phyloP scores from a whole-genome alignment of 2,888 invertebrate species.

The Prosapia bicincta region DNA sequence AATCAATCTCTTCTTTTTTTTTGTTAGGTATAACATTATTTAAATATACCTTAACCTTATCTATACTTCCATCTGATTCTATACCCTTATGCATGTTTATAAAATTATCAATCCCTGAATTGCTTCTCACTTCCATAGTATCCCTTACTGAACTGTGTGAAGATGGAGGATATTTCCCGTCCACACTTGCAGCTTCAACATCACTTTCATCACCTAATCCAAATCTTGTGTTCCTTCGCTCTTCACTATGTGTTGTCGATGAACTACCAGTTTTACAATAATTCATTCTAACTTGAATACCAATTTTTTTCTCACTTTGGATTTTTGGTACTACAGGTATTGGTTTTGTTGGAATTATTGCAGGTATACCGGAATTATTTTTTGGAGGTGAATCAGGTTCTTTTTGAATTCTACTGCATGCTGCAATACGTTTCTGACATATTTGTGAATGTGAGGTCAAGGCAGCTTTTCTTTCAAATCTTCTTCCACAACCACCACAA shows the following conservation, averaged over 20 bases:
- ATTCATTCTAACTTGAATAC: conserved; percentile 35
- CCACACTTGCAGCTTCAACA: conserved; percentile 10
- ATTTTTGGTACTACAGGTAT: conserved; percentile 17
- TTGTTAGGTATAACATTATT: background rate
- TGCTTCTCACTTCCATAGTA: background rate
- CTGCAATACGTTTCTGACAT: conserved; percentile 49
- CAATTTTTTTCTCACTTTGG: conserved; percentile 31
- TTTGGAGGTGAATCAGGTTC: conserved; percentile 5
- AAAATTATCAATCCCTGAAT: background rate
- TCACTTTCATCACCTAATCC: conserved; percentile 17
- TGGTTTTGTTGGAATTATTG: conserved; percentile 6
- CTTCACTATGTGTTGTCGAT: background rate
- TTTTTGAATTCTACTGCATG: conserved; percentile 8
- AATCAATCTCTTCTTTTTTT: background rate
- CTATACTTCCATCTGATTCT: background rate
- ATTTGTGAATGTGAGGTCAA: conserved; percentile 66
- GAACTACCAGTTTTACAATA: conserved; percentile 29
- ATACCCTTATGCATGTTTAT: background rate
- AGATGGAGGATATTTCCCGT: background rate
- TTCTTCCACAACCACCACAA: conserved; percentile 66
- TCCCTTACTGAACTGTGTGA: background rate
- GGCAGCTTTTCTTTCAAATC: conserved; percentile 70
- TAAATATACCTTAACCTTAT: background rate
- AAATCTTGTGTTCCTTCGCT: background rate
- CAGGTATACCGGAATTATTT: background rate